Base-by-base conservation (phyloP, 2,113 vertebrate genomes). In the Plotosus lineatus region DNA sequence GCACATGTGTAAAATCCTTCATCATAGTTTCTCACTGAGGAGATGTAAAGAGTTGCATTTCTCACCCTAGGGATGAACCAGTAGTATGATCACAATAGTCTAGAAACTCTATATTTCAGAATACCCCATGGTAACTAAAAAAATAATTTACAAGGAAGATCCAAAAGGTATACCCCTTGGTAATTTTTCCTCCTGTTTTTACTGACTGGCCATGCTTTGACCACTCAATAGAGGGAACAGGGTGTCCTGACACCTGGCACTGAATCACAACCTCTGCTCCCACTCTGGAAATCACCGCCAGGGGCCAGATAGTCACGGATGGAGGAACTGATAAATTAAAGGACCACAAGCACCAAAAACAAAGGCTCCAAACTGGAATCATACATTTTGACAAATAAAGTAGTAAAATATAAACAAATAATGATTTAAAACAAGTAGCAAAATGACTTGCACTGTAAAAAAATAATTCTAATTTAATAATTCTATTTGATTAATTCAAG, bases 1-100 rank as follows among this genome's bases (percentile, higher is more conserved):
- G 91, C 75, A 15, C 94, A 94, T 50, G 88, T 87, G 69, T 94
- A 94, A 65, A 71, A 36, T 3, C 93, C 94, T 77, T 93, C 91
- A 74, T 94, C 93, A 26, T 92, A 93, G 66, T 50, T 89, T 85
- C 89, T 87, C 66, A 88, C 89, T 0, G 92, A 91, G 68, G 90
- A 90, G 84, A 94, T 90, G 84, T 83, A 77, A 46, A 94, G 90
- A 1, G 89, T 94, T 28, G 89, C 77, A 31, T 94, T 94, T 84
- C 80, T 88, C 42, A 84, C 33, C 42, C 94, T 94, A 86, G 28
- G 15, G 55, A 83, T 33, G 85, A 73, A 88, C 31, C n/a, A 21
- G 51, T 58, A 60, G 36, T 2, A 19, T 38, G 19, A 69, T 15
- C 23, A 46, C 26, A 51, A 28, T 21, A n/a, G 8, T 51, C 23